Percentiles rank a stretch among this genome's conserved stretches.
Conservation (phyloP, 2,888 invertebrate species). For the Chrysomela aeneicollis region DNA sequence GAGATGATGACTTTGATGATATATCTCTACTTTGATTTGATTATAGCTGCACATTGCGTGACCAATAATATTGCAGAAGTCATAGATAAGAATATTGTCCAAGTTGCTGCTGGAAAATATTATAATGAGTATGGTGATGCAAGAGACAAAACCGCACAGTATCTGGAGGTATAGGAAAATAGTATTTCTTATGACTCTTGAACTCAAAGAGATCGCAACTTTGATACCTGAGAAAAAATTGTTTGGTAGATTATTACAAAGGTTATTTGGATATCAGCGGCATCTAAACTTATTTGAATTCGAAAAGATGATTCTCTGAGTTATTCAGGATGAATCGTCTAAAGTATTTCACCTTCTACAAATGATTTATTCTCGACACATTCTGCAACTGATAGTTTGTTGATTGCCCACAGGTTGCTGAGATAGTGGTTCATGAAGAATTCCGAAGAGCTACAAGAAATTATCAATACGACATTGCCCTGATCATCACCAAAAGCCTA, state of each 20-base stretch:
- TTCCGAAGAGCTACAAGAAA: slow-evolving; percentile 31
- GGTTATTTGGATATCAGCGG: no score
- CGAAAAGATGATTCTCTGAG: no score
- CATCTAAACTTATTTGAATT: no score
- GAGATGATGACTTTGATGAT: no score
- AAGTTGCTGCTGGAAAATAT: slow-evolving; percentile 33
- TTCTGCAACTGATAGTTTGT: neutral
- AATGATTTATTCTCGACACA: no score
- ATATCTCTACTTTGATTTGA: neutral
- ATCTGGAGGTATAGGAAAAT: slow-evolving; percentile 25
- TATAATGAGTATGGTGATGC: slow-evolving; percentile 22
- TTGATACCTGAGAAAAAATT: no score
- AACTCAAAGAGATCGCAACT: no score
- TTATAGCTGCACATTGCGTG: slow-evolving; percentile 36
- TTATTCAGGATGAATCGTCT: no score
- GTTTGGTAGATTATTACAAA: no score
- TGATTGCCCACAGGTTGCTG: slow-evolving; percentile 20
- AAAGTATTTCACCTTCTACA: no score
- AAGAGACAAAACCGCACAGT: slow-evolving; percentile 25
- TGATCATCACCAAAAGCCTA: slow-evolving; percentile 26
- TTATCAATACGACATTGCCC: slow-evolving; percentile 29
- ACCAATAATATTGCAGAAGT: slow-evolving; percentile 27
- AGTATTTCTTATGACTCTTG: no score
- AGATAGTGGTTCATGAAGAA: slow-evolving; percentile 25
- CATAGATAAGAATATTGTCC: slow-evolving; percentile 10